Evolutionary conservation across 2,113 vertebrate species (phyloP).

Genomic region (Dicaeum eximium): DNA sequence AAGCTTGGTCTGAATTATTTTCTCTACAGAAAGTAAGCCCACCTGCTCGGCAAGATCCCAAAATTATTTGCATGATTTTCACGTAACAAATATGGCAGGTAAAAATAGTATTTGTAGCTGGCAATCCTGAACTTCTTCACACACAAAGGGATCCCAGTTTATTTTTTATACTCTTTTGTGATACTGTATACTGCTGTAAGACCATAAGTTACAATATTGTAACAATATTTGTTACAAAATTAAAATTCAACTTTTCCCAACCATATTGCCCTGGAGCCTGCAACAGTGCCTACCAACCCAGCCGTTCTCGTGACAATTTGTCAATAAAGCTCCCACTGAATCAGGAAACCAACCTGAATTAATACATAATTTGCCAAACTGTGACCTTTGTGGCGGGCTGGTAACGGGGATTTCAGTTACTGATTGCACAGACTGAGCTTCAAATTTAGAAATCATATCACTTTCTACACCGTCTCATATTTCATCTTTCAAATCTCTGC

Average conservation of each 20-base stretch:
- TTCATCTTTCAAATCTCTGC: neutral
- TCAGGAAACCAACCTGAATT: neutral
- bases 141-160: neutral
- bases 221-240: neutral
- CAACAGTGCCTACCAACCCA: rapidly evolving
- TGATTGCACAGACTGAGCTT: neutral
- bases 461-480: neutral
- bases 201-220: neutral
- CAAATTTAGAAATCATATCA: slow-evolving; percentile 18
- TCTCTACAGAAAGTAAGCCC: neutral
- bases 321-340: neutral
- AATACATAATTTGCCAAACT: neutral
- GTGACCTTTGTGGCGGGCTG: neutral
- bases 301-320: neutral
- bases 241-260: neutral
- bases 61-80: neutral
- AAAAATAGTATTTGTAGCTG: neutral
- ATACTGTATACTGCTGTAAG: neutral
- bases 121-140: neutral
- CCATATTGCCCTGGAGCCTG: rapidly evolving
- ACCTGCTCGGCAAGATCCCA: neutral
- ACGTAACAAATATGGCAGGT: neutral
- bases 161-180: neutral
- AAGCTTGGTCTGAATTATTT: neutral
- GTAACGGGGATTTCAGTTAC: neutral